Conservation (phyloP, 2,888 invertebrate species). For the Drosophila aldrichi region DNA sequence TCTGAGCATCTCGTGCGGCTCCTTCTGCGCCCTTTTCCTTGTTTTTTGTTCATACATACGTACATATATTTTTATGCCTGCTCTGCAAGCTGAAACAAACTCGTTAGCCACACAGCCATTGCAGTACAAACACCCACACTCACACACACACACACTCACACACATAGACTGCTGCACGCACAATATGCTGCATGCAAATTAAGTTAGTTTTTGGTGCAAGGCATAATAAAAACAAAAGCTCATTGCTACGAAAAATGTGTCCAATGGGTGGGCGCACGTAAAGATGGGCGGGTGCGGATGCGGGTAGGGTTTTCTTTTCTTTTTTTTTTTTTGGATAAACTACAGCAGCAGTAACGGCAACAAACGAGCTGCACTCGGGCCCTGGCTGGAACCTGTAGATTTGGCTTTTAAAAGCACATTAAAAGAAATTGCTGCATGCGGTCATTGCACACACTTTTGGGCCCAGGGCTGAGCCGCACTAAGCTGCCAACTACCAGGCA, state of each 20-base stretch:
- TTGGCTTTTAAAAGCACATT: slow-evolving; percentile 77
- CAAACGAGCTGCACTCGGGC: neutral
- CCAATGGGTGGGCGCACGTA: slow-evolving; percentile 14
- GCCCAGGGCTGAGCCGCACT: slow-evolving; percentile 20
- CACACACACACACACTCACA: slow-evolving; percentile 18
- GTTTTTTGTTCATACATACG: slow-evolving; percentile 21
- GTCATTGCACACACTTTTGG: slow-evolving; percentile 57
- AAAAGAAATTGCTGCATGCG: slow-evolving; percentile 68
- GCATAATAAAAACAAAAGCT: slow-evolving; percentile 66
- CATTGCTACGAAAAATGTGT: slow-evolving; percentile 58
- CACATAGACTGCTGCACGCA: slow-evolving; percentile 36
- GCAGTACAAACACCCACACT: slow-evolving; percentile 25
- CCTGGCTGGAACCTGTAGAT: slow-evolving; percentile 65
- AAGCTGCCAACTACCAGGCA: slow-evolving; percentile 44
- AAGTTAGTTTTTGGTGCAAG: slow-evolving; percentile 73
- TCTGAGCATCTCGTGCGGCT: neutral
- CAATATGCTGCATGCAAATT: slow-evolving; percentile 70
- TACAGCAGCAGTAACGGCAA: slow-evolving; percentile 6
- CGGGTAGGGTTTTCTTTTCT: no score
- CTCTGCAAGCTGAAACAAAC: slow-evolving; percentile 55
- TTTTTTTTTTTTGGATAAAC: slow-evolving; percentile 11
- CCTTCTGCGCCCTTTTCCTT: neutral
- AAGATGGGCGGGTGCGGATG: neutral
- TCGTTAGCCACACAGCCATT: slow-evolving; percentile 63
- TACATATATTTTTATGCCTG: slow-evolving; percentile 36